Evolutionary conservation across 2,113 vertebrate species (phyloP), one percentile per base, ranked within the genome.

Genomic region (Calyptomena viridis): DNA sequence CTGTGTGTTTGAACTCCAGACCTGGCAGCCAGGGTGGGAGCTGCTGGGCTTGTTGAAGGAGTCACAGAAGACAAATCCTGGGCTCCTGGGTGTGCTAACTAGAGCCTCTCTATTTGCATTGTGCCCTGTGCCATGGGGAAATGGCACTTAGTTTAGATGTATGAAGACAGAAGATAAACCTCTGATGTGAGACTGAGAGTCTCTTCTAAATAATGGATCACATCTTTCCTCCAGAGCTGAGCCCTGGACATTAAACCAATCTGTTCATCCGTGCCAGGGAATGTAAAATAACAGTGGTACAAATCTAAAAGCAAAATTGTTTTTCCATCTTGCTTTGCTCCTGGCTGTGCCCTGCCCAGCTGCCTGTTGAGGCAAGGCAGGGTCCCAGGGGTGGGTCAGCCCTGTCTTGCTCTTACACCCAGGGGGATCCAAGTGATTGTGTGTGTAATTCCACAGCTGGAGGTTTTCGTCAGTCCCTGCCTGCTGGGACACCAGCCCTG

Each of bases 361-460:
- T 42, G 21, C 52, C 21, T 0, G 3, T 21, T 12, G 1, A 2
- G 73, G 53, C 40, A 8, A 1, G 6, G 22, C 35, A 17, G 53
- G 33, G 44, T 40, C 14, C 21, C 42, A 4, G 4, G 3, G 4
- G 35, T 18, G n/a, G 23, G 8, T 39, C 28, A 16, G 60, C 35
- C 58, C 37, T 8, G 1, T 23, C 67, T 40, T 21, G 33, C 52
- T 4, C 56, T 28, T n/a, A 9, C 33, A 23, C 23, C 58, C 21
- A 4, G 37, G 37, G 42, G 7, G 37, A 28, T 5, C 53, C 64
- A 5, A 1, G 12, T 13, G 56, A 3, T 18, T 1, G 0, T 1
- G 5, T 4, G 33, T 18, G 75, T 40, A 15, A 1, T 56, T 87
- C 73, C 8, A 2, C 1, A 1, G 14, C 33, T 19, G 44, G 59